Base-by-base conservation (phyloP, 2,113 vertebrate species). In the Cinclus cinclus region DNA sequence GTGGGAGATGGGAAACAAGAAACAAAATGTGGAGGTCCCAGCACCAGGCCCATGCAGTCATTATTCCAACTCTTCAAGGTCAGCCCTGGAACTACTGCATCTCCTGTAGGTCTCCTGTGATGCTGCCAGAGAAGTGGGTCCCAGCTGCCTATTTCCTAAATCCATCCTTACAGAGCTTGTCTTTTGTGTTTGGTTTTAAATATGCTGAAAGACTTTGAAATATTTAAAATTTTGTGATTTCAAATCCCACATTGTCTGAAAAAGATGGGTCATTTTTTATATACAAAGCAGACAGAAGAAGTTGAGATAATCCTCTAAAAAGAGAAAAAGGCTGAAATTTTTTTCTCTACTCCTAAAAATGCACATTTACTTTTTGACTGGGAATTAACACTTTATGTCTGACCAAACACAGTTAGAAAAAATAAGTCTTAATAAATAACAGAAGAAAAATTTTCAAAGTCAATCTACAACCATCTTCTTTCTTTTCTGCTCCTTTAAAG, bases 1-100 rank as follows among this genome's bases (percentile, higher is more conserved):
- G 27, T 16, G 30, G 42, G 12, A 33, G 33, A 56, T 27, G 18
- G 15, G 13, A 47, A 52, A 84, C 18, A 85, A 6, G 11, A 16
- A 15, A 24, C 9, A 16, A 52, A 56, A 44, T 0, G 1, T 1
- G 0, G 35, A 60, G 25, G 28, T 19, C 11, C 17, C 59, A 80
- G 25, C 37, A 73, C 15, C 35, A 60, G 30, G 10, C 35, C 25
- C 0, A 4, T 30, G 63, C 14, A 44, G 20, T 10, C 52, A 33
- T 4, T 5, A 41, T 58, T 53, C 21, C 44, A 46, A 18, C 15
- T 67, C 23, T 64, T 33, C 28, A 41, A 24, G 37, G 18, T 20
- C 17, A 74, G 3, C 7, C 11, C 22, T 22, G 46, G 28, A 55
- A 79, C 15, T 65, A 52, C 15, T 42, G n/a, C 3, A 1, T 42